These are phyloP conservation scores for Heliconius aoede DNA, from an alignment of 2,888 invertebrate species.

Conservation along the genomic window DNA sequence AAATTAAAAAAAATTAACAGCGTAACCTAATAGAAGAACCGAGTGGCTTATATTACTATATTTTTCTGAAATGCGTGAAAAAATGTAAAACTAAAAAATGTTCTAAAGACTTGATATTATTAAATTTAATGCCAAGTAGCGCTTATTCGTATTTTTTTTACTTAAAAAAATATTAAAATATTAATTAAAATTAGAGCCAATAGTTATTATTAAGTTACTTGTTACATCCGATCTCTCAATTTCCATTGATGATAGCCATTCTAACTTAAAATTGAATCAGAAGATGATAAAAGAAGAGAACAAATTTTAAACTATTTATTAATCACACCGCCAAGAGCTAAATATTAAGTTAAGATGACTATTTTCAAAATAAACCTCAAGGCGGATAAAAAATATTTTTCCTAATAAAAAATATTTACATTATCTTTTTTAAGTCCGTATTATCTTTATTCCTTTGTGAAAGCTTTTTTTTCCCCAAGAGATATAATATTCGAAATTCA, in stretches of 20 bases:
- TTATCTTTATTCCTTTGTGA: slow-evolving; percentile 9
- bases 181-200: background rate
- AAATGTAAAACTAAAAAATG: too few species aligned
- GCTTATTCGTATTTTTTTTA: too few species aligned
- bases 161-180: background rate
- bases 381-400: slow-evolving; percentile 20
- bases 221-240: background rate
- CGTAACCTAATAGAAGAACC: too few species aligned
- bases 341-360: background rate
- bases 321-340: background rate
- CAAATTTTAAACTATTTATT: background rate
- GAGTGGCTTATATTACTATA: too few species aligned
- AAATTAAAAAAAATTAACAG: too few species aligned
- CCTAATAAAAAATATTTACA: slow-evolving; percentile 25
- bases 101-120: too few species aligned
- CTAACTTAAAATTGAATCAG: background rate
- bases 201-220: too few species aligned
- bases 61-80: too few species aligned
- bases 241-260: background rate
- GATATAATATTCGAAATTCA: background rate
- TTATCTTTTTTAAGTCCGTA: slow-evolving; percentile 6
- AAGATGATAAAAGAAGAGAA: too few species aligned
- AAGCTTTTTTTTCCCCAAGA: background rate
- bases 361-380: slow-evolving; percentile 6
- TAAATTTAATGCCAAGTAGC: too few species aligned